Percentiles rank a stretch among this genome's conserved stretches.
These are phyloP conservation scores for Myocastor coypus DNA, from an alignment of 2,113 vertebrate genomes.

Conservation along the genomic window DNA sequence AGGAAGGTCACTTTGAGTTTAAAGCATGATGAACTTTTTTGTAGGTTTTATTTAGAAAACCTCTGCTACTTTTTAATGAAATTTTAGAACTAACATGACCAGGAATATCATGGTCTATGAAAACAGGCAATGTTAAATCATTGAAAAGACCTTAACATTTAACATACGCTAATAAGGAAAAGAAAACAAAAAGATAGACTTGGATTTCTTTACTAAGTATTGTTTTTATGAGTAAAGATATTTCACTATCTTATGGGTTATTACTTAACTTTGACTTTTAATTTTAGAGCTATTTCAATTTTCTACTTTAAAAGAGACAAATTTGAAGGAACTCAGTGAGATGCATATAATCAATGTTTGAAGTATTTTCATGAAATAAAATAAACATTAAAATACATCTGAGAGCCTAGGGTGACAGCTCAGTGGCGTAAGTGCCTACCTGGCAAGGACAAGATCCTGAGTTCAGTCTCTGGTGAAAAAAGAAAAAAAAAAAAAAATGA, in stretches of 20 bases:
- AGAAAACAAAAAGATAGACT: conserved; percentile 45
- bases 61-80: neutral
- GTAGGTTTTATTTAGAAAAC: neutral
- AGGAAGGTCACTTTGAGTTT: neutral
- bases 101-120: conserved; percentile 52
- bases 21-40: neutral
- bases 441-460: no score
- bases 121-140: neutral
- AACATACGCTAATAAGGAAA: conserved; percentile 60
- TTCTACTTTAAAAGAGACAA: neutral
- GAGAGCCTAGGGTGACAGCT: no score
- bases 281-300: conserved; percentile 62
- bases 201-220: conserved; percentile 70
- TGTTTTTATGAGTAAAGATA: conserved; percentile 49
- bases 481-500: neutral
- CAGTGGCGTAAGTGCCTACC: no score
- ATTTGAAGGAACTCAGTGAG: conserved; percentile 19
- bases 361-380: conserved; percentile 43
- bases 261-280: conserved; percentile 67
- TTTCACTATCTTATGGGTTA: conserved; percentile 39
- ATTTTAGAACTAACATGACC: neutral
- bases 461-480: no score
- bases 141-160: conserved; percentile 61
- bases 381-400: neutral
- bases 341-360: neutral